phyloP scores from a whole-genome alignment of 2,888 invertebrate genomes.

The Cyclophora punctaria region DNA sequence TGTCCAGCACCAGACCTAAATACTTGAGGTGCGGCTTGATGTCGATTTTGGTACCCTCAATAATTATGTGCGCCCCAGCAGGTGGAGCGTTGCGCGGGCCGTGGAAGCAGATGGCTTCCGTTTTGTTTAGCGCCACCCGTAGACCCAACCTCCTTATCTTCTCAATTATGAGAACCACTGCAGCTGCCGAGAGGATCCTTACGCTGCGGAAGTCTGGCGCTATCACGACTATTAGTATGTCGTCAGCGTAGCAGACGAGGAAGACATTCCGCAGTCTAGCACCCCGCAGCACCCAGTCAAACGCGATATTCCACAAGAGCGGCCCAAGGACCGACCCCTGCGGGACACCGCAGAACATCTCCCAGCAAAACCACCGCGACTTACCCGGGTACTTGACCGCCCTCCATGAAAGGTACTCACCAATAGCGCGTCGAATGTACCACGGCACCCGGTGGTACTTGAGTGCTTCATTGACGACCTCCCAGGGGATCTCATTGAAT shows the following conservation, averaged over 20 bases:
- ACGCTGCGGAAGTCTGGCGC: not conserved
- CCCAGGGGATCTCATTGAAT: not conserved
- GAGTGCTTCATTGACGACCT: not conserved
- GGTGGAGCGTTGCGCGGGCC: not conserved
- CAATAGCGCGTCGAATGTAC: not conserved
- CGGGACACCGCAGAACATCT: conserved; percentile 3
- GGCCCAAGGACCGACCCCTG: conserved; percentile 7
- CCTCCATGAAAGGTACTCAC: not conserved
- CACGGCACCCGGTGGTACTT: not conserved
- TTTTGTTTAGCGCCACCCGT: not conserved
- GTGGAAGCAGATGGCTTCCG: too few species aligned
- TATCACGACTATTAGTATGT: not conserved
- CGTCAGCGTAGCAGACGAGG: not conserved
- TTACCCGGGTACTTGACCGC: not conserved
- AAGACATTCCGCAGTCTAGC: not conserved
- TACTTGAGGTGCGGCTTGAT: not conserved
- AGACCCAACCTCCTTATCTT: not conserved
- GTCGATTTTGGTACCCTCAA: not conserved
- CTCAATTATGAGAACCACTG: too few species aligned
- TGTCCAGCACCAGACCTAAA: not conserved
- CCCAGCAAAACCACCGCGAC: too few species aligned
- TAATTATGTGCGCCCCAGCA: not conserved
- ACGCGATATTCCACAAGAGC: not conserved
- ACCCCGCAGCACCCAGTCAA: not conserved
- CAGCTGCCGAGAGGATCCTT: too few species aligned